A percentile compares a stretch with the other conserved stretches of the same genome.
These are phyloP conservation scores for Drosophila willistoni DNA, from an alignment of 1,140 invertebrate species.

Conservation along the genomic window DNA sequence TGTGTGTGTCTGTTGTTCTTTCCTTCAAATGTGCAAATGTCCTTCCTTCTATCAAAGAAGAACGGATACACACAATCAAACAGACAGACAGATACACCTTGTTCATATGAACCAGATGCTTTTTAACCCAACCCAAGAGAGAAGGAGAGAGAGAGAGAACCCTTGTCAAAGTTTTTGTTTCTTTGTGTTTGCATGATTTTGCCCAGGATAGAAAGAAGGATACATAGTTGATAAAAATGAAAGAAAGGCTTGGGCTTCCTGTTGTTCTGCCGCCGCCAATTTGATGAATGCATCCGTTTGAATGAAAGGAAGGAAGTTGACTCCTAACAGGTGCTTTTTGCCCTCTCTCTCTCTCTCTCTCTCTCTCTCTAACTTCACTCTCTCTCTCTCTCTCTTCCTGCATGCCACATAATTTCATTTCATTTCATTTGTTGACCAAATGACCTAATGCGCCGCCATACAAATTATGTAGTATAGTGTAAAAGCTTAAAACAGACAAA, in stretches of 20 bases:
- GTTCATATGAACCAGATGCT: constrained; percentile 52
- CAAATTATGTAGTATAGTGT: constrained; percentile 68
- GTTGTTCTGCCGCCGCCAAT: constrained; percentile 62
- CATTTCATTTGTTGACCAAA: constrained; percentile 54
- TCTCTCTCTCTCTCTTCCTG: background rate
- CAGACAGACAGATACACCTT: constrained; percentile 19
- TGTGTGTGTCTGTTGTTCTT: constrained; percentile 20
- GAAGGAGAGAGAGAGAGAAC: constrained; percentile 28
- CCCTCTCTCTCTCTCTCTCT: background rate
- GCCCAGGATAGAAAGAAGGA: constrained; percentile 13
- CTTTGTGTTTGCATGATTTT: constrained; percentile 4
- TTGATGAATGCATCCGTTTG: constrained; percentile 82
- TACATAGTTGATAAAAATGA: constrained; percentile 2
- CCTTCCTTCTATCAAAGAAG: background rate
- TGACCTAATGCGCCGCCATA: constrained; percentile 69
- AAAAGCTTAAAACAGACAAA: constrained; percentile 55
- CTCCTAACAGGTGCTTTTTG: constrained; percentile 64
- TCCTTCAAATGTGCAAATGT: constrained; percentile 46
- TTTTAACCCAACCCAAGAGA: background rate
- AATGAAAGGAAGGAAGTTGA: constrained; percentile 63
- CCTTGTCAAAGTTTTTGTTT: constrained; percentile 57
- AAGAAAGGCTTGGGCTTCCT: constrained; percentile 43
- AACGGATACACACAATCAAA: constrained; percentile 14
- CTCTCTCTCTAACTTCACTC: background rate
- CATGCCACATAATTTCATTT: constrained; percentile 2